Conservation (phyloP, 2,113 vertebrate genomes). For the Dermatemys mawii region DNA sequence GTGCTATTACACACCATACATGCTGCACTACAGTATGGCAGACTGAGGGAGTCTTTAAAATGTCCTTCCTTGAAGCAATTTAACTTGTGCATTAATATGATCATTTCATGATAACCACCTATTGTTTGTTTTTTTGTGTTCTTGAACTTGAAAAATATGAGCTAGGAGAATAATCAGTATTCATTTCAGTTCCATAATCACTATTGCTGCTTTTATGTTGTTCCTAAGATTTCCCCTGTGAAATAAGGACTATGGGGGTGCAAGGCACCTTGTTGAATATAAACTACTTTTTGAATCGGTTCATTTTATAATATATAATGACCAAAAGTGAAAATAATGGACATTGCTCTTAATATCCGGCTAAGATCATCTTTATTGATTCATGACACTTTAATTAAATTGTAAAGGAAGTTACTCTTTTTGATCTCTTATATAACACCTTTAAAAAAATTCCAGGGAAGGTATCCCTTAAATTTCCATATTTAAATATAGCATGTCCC, state of each 20-base stretch:
- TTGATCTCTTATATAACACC: background rate
- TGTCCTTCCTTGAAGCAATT: background rate
- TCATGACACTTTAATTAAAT: background rate
- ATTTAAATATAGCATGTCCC: background rate
- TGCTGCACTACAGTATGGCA: background rate
- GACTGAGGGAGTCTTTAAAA: background rate
- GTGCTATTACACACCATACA: background rate
- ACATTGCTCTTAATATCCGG: background rate
- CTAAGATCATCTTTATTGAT: background rate
- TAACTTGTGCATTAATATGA: background rate
- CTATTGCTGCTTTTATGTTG: background rate
- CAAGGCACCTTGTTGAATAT: background rate
- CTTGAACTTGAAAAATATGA: background rate
- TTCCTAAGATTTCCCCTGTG: background rate
- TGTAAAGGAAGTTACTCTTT: background rate
- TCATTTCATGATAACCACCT: background rate
- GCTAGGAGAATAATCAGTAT: background rate
- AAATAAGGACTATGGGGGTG: background rate
- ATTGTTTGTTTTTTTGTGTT: background rate
- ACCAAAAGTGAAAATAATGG: background rate
- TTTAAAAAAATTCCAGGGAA: background rate
- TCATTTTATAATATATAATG: background rate
- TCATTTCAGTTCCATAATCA: background rate
- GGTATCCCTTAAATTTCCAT: background rate
- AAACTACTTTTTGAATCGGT: background rate